Conservation (phyloP, 2,113 vertebrate genomes). For the Gasterosteus aculeatus region DNA sequence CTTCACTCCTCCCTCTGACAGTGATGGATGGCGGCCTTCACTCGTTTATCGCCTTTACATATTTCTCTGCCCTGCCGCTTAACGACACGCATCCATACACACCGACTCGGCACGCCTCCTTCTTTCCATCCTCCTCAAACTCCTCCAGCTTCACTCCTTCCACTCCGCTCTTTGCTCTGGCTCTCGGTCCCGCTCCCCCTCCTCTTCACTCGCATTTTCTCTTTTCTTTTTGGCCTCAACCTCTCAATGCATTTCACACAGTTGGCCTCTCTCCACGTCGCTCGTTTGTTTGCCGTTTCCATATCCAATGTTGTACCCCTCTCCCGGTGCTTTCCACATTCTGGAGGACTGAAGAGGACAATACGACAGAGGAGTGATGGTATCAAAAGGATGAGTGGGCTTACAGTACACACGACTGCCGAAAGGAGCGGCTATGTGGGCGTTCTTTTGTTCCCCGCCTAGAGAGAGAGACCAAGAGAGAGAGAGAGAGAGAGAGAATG, state of each 20-base stretch:
- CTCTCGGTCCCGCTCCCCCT: neutral
- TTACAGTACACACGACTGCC: slow-evolving; percentile 72
- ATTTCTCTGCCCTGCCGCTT: slow-evolving; percentile 72
- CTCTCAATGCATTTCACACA: slow-evolving; percentile 3
- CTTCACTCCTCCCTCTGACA: slow-evolving; percentile 58
- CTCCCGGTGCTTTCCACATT: slow-evolving; percentile 28
- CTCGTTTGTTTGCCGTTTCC: slow-evolving; percentile 14
- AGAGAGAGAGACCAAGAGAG: slow-evolving; percentile 51
- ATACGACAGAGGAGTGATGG: slow-evolving; percentile 58
- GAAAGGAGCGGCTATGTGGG: slow-evolving; percentile 71
- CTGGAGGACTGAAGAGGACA: slow-evolving; percentile 48
- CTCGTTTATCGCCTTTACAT: slow-evolving; percentile 75
- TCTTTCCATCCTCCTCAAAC: slow-evolving; percentile 22
- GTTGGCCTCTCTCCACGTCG: slow-evolving; percentile 4
- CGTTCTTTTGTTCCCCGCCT: slow-evolving; percentile 76
- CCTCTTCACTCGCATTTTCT: slow-evolving; percentile 47
- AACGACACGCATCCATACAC: slow-evolving; percentile 58
- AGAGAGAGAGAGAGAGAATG: neutral
- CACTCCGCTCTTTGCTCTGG: slow-evolving; percentile 17
- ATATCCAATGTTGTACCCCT: slow-evolving; percentile 15
- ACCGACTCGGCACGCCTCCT: slow-evolving; percentile 40
- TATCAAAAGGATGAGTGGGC: slow-evolving; percentile 79
- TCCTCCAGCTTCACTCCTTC: neutral
- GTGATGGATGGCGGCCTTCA: slow-evolving; percentile 72
- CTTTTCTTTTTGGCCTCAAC: slow-evolving; percentile 8